Percentiles rank a stretch among this genome's conserved stretches.
These are phyloP conservation scores for Drosophila setifemur DNA, from an alignment of 1,140 invertebrate genomes.

Conservation along the genomic window DNA sequence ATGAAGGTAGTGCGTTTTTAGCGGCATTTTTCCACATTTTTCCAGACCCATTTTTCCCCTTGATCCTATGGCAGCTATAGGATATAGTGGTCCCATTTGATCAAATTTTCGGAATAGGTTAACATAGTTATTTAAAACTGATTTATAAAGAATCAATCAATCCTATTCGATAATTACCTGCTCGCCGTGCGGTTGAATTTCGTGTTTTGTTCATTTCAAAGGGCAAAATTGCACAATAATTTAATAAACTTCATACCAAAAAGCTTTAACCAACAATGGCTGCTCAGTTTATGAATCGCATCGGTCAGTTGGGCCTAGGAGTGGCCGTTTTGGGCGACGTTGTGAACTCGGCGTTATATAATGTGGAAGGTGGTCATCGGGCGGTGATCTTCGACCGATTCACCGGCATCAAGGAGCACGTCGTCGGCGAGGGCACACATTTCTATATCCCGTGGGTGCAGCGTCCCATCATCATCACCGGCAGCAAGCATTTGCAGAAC, in stretches of 20 bases:
- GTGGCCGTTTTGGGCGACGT: constrained; percentile 95
- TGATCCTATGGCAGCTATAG: no score
- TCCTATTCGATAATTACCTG: no score
- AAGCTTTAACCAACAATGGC: constrained; percentile 59
- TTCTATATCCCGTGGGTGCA: constrained; percentile 99
- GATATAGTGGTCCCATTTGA: no score
- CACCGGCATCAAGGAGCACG: constrained; percentile 94
- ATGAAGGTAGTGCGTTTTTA: no score
- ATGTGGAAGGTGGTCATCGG: constrained; percentile 99
- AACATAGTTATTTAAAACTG: no score
- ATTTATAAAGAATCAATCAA: not conserved
- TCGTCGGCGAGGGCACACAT: constrained; percentile 99
- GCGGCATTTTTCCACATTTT: no score
- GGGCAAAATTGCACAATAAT: constrained; percentile 36
- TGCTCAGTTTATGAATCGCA: constrained; percentile 93
- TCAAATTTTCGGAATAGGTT: no score
- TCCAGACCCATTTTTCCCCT: no score
- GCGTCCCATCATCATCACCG: constrained; percentile 97
- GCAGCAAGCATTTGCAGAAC: constrained; percentile 99
- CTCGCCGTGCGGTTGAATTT: constrained; percentile 31
- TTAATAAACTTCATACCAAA: constrained; percentile 2
- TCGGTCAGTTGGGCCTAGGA: constrained; percentile 96
- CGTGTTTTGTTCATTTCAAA: constrained; percentile 39
- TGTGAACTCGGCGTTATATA: constrained; percentile 98
- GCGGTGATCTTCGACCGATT: constrained; percentile 99